Evolutionary conservation across 2,797 vertebrate species (phyloP), one percentile per base, ranked within the genome.

Genomic region (Melanogrammus aeglefinus): DNA sequence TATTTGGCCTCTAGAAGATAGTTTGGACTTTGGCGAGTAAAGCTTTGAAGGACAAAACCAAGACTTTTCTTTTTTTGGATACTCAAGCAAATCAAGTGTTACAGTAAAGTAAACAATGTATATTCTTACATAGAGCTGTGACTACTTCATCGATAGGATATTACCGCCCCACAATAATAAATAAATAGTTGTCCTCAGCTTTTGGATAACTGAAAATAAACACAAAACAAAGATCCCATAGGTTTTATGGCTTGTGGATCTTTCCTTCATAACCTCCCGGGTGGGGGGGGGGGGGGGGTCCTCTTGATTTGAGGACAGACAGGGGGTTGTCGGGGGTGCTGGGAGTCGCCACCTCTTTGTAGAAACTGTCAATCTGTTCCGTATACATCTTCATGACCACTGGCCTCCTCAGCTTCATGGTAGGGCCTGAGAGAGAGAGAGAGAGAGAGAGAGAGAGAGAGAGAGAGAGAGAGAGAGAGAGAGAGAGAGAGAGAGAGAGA

Each of bases 371-470:
- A 0, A 99, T 96, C 71, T 94, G 94, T 0, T 93, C 89, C 78
- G 85, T 92, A 90, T 98, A 98, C 88, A 97, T 98, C 88, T 96
- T 94, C 36, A n/a, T 36, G 33, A 98, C 95, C 74, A 91, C 92
- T 0, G 93, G 87, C 57, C 97, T 91, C 92, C 94, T 97, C 81
- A 99, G 89, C 92, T 99, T 99, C 94, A 96, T 94, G 0, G 96
- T 98, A 0, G 97, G 97, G 63, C 97, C 98, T 99, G 85, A 0
- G 1, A 51, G 36, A 77, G 10, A 29, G 29, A 76, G 13, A 74
- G 14, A 75, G 6, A 79, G 51, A n/a, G 44, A 13, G 44, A 13
- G 44, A 47, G 12, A 9, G 7, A 9, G 7, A 39, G 38, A 39
- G 7, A 39, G 38, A 39, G 38, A 39, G 38, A 6, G 36, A 38